phyloP scores from a whole-genome alignment of 2,113 vertebrate species.

The Hippopotamus amphibius region DNA sequence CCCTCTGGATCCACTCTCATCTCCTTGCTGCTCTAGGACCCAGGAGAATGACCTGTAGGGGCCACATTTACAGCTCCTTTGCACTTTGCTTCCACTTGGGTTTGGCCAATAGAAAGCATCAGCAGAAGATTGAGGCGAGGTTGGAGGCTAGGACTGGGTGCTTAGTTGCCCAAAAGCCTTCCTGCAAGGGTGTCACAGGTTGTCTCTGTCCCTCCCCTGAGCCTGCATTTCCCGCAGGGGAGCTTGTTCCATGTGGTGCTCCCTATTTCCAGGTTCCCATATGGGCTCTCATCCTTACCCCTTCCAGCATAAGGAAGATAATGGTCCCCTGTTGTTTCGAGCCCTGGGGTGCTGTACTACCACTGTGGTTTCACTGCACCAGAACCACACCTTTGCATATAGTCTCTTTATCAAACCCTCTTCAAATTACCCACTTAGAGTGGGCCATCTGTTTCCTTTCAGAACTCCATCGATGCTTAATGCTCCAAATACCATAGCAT shows the following conservation, averaged over 20 bases:
- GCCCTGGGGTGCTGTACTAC: background rate
- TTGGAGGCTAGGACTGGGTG: background rate
- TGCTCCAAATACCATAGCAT: background rate
- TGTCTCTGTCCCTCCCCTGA: background rate
- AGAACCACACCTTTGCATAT: background rate
- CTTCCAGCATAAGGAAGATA: background rate
- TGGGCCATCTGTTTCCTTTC: constrained; percentile 14
- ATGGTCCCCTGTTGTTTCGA: background rate
- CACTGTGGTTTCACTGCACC: background rate
- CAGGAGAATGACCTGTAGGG: background rate
- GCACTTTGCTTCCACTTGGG: background rate
- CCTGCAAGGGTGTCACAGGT: background rate
- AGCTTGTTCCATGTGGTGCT: background rate
- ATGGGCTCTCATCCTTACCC: background rate
- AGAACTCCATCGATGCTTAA: background rate
- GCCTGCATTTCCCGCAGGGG: background rate
- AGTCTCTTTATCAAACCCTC: background rate
- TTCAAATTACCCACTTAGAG: background rate
- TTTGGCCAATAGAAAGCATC: background rate
- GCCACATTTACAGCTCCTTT: background rate
- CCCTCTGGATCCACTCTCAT: background rate
- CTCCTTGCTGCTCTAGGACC: background rate
- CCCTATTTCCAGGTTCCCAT: background rate
- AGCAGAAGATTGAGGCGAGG: background rate
- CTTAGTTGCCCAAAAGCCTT: background rate